phyloP scores from a whole-genome alignment of 2,797 vertebrate genomes.

The Gymnocypris eckloni region DNA sequence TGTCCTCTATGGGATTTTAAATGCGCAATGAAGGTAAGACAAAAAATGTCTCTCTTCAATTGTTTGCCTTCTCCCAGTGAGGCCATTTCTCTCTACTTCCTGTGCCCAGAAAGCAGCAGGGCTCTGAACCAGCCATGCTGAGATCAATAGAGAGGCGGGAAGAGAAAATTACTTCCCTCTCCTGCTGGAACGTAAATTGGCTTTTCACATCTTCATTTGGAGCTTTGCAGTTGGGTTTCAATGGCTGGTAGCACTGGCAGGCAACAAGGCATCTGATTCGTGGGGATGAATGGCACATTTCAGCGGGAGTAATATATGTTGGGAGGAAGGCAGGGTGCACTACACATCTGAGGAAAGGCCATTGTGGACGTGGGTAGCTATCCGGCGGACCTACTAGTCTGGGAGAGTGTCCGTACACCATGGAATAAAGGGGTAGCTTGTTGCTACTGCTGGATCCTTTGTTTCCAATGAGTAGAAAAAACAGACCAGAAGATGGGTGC shows the following conservation, averaged over 20 bases:
- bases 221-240: conserved; percentile 54
- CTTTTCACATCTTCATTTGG: conserved; percentile 69
- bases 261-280: conserved; percentile 41
- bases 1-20: conserved; percentile 23
- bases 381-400: conserved; percentile 18
- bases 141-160: conserved; percentile 57
- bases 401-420: conserved; percentile 30
- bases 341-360: conserved; percentile 16
- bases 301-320: conserved; percentile 31
- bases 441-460: conserved; percentile 24
- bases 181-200: conserved; percentile 58
- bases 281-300: conserved; percentile 48
- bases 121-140: conserved; percentile 58
- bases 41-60: conserved; percentile 27
- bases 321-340: conserved; percentile 3
- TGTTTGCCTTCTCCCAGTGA: conserved; percentile 47
- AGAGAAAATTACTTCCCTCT: conserved; percentile 59
- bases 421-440: conserved; percentile 25
- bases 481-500: conserved; percentile 9
- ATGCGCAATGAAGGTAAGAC: background rate
- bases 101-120: conserved; percentile 46
- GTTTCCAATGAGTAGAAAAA: conserved; percentile 15
- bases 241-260: conserved; percentile 36
- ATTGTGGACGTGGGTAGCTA: conserved; percentile 35
- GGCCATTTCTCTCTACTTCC: conserved; percentile 42